Evolutionary conservation across 2,888 invertebrate species (phyloP).

Genomic region (Trichacis sp.): DNA sequence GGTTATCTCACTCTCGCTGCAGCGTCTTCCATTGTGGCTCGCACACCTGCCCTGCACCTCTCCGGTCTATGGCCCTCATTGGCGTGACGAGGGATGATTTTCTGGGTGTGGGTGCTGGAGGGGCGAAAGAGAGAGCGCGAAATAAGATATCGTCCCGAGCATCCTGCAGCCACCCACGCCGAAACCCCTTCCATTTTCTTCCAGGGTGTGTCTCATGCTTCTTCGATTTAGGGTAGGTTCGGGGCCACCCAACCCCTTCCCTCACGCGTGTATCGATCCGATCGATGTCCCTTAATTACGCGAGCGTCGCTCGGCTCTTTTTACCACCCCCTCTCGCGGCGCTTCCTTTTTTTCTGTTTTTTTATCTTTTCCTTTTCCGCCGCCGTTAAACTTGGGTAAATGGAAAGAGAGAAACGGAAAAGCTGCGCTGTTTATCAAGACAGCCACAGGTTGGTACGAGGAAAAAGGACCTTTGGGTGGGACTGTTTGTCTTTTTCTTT

Average conservation of each 20-base stretch:
- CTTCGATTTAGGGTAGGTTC: conserved; percentile 64
- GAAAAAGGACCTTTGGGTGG: conserved; percentile 21
- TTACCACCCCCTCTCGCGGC: conserved; percentile 6
- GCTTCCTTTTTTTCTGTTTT: conserved; percentile 5
- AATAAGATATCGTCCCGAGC: conserved; percentile 45
- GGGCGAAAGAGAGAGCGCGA: conserved; percentile 32
- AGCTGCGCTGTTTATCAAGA: conserved; percentile 35
- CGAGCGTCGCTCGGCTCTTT: conserved; percentile 47
- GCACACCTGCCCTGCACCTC: conserved; percentile 58
- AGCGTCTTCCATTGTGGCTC: conserved; percentile 61
- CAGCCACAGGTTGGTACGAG: conserved; percentile 36
- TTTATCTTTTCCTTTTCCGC: conserved; percentile 9
- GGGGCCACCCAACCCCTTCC: conserved; percentile 43
- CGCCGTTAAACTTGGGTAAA: conserved; percentile 24
- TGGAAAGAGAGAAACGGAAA: conserved; percentile 24
- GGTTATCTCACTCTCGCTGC: conserved; percentile 47
- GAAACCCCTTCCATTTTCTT: conserved; percentile 53
- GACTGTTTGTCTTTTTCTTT: no score
- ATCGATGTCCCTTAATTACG: conserved; percentile 65
- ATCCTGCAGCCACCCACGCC: conserved; percentile 35
- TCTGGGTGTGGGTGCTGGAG: conserved; percentile 19
- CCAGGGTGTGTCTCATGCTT: conserved; percentile 63
- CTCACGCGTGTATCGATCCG: conserved; percentile 49
- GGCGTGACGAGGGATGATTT: conserved; percentile 46
- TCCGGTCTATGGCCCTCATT: conserved; percentile 48